Evolutionary conservation across 2,113 vertebrate genomes (phyloP), one percentile per base, ranked within the genome.

Genomic region (Nothobranchius furzeri): DNA sequence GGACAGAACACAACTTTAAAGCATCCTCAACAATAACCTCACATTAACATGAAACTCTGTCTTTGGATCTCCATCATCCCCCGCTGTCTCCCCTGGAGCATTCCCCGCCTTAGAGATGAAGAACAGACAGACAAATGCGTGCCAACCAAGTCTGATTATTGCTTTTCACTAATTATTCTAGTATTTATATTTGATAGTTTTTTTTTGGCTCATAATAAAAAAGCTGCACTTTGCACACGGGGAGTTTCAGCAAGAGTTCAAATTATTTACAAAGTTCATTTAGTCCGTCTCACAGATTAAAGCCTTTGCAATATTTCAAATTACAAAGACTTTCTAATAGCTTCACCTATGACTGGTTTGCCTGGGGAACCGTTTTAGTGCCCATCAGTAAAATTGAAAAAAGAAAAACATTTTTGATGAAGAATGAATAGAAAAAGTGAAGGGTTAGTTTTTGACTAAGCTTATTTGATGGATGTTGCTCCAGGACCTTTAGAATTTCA

Each of bases 401-500:
- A 42, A 57, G 48, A 64, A 59, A 60, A 78, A 57, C 35, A 17
- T 40, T 40, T 40, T 9, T 40, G 35, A 58, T 53, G 15, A 67
- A 71, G 53, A 67, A 46, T 62, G 50, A 9, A 71, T 63, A n/a
- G 49, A 51, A 73, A 71, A 52, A 67, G 52, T 43, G 17, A 62
- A 35, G 56, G 52, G 43, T 45, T 37, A 37, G 70, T 13, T 57
- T 59, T 79, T 24, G 48, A 62, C 15, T 79, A 78, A 79, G 59
- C 65, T 71, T 70, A 61, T 85, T 82, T 83, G 63, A 89, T 87
- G 80, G 83, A 83, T 92, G 88, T 89, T 71, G 77, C 84, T 93
- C 86, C 85, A 88, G 92, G 77, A 68, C 87, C 78, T 82, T 86
- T 73, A 82, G 83, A 79, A 82, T 93, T 93, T 91, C 81, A 86